Evolutionary conservation across 2,888 invertebrate species (phyloP).

Genomic region (Chymomyza fuscimana): DNA sequence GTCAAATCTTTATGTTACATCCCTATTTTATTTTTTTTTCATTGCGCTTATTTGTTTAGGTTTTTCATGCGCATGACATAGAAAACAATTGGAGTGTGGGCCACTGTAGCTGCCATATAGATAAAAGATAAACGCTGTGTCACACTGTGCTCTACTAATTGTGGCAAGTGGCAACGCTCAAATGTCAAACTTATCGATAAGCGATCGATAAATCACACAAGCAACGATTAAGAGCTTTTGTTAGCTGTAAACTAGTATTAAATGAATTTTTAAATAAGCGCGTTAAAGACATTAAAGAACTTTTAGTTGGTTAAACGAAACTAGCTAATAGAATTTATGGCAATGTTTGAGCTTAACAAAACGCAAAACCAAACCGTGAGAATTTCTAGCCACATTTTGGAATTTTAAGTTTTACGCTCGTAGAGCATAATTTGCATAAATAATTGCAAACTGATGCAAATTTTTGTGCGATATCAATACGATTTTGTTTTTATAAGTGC

Average conservation of each 20-base stretch:
- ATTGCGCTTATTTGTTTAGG: background rate
- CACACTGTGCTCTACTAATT: background rate
- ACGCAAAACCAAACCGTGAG: slow-evolving; percentile 42
- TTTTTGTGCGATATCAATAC: slow-evolving; percentile 35
- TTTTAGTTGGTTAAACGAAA: background rate
- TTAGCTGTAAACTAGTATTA: background rate
- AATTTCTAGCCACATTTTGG: slow-evolving; percentile 33
- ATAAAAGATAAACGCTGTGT: background rate
- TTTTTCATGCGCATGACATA: slow-evolving; percentile 60
- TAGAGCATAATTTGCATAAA: slow-evolving; percentile 59
- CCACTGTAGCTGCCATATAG: slow-evolving; percentile 23
- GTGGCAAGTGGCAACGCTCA: slow-evolving; percentile 36
- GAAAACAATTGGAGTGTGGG: slow-evolving; percentile 53
- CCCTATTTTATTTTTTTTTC: background rate
- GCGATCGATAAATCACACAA: slow-evolving; percentile 57
- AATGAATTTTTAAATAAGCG: background rate
- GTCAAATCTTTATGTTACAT: background rate
- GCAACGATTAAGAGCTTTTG: slow-evolving; percentile 22
- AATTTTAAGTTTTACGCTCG: background rate
- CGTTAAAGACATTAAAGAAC: background rate
- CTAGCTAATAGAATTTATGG: background rate
- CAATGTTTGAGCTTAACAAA: background rate
- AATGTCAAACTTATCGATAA: slow-evolving; percentile 22
- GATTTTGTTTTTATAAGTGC: slow-evolving; percentile 31
- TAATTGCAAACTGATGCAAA: slow-evolving; percentile 68